Conservation (phyloP, 2,797 vertebrate species). For the Cottoperca gobio region DNA sequence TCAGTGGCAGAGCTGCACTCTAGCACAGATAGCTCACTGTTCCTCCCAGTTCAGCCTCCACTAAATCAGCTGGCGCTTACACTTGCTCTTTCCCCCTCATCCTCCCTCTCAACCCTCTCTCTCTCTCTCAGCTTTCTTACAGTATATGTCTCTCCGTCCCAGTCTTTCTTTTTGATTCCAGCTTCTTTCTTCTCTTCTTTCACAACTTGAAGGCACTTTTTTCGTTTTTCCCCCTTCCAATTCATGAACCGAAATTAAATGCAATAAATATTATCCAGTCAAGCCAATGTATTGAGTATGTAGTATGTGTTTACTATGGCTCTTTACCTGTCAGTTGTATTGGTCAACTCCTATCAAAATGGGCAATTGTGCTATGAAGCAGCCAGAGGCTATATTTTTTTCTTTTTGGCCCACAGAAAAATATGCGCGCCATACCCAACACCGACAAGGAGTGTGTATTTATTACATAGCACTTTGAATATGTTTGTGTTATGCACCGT, state of each 20-base stretch:
- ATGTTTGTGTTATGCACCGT: slow-evolving; percentile 31
- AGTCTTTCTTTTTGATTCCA: not conserved
- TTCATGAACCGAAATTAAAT: slow-evolving; percentile 14
- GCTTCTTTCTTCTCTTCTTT: not conserved
- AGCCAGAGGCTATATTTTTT: slow-evolving; percentile 41
- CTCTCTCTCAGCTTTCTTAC: not conserved
- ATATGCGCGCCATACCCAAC: slow-evolving; percentile 28
- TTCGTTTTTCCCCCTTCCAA: not conserved
- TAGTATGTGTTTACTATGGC: slow-evolving; percentile 1
- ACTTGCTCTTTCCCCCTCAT: slow-evolving; percentile 1
- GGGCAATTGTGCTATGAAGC: slow-evolving; percentile 26
- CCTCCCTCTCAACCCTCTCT: slow-evolving; percentile 7
- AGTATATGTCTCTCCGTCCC: not conserved
- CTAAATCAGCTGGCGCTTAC: slow-evolving; percentile 64
- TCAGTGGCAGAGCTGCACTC: slow-evolving; percentile 58
- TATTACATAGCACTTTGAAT: slow-evolving; percentile 33
- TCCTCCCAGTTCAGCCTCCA: slow-evolving; percentile 57
- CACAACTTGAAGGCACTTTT: slow-evolving; percentile 6
- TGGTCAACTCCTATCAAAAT: slow-evolving; percentile 47
- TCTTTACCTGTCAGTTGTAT: slow-evolving; percentile 14
- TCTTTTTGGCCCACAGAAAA: slow-evolving; percentile 31
- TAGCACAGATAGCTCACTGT: slow-evolving; percentile 71
- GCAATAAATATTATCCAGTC: not conserved
- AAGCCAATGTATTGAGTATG: not conserved
- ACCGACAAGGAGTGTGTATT: not conserved